Conservation (phyloP, 1,140 invertebrate genomes). For the Diachasmimorpha longicaudata region DNA sequence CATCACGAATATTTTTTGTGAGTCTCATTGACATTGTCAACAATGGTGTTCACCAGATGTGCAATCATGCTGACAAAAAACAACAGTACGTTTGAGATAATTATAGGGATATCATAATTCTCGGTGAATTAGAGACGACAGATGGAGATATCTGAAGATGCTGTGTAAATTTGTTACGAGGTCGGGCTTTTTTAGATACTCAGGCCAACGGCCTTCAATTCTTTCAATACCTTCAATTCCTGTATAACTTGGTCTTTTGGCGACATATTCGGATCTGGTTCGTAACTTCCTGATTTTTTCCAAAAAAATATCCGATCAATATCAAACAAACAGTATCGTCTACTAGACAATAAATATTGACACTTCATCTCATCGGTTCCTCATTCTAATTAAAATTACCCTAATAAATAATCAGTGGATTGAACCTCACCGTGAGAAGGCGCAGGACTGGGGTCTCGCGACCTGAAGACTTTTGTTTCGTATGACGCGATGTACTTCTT, state of each 20-base stretch:
- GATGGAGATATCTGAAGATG: neutral
- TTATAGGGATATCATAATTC: neutral
- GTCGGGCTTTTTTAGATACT: conserved; percentile 4
- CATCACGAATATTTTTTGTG: neutral
- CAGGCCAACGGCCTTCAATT: conserved; percentile 15
- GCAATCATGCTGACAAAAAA: neutral
- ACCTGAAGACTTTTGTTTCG: conserved; percentile 52
- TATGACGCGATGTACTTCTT: conserved; percentile 60
- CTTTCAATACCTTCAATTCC: conserved; percentile 55
- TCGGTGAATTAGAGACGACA: neutral
- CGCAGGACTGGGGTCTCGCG: conserved; percentile 46
- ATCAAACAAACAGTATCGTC: too few species aligned
- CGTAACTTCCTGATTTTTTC: conserved; percentile 55
- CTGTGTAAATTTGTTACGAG: neutral
- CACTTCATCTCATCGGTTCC: conserved; percentile 11
- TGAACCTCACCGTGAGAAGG: conserved; percentile 48
- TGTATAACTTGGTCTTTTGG: conserved; percentile 60
- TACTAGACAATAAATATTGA: too few species aligned
- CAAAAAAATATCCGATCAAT: neutral
- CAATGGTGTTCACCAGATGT: neutral
- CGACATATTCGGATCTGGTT: conserved; percentile 57
- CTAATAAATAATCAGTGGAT: neutral
- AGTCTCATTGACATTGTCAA: neutral
- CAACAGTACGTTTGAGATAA: neutral
- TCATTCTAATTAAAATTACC: neutral